Base-by-base conservation (phyloP, 1,140 invertebrate genomes). In the Diorhabda sublineata region DNA sequence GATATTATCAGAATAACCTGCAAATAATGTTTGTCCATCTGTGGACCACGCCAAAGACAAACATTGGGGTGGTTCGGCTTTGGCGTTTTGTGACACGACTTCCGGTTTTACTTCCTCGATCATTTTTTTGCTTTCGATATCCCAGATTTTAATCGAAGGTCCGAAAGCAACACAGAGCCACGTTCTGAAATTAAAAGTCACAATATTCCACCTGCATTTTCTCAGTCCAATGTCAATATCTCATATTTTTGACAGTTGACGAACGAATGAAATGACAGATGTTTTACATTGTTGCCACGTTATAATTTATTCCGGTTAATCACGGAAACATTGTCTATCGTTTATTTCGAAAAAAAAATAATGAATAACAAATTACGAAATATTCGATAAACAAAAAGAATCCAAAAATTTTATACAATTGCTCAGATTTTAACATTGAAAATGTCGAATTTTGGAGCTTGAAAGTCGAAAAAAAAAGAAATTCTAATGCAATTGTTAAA, bases 121-220 rank as follows among this genome's bases (percentile, higher is more conserved):
- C 88, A 98, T 96, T 82, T 98, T 95, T 86, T 99, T 99, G 83
- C 94, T 96, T 87, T 99, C 98, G 80, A 99, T 87, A 88, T 99
- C 98, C 98, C 98, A 99, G 80, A 99, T 99, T 85, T 98, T 98
- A 81, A 99, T 98, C 75, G 91, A 94, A 67, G 97, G 95, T 77
- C 98, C 98, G 80, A 94, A 98, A n/a, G 98, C 98, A 79, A 97
- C 98, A 85, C 98, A 99, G 9, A 99, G 88, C 98, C 98, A 99
- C 81, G 99, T 99, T 81, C 98, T 81, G 62, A n/a, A 73, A 75
- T 65, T 26, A 26, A 26, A 26, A 26, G 26, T 26, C 26, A 26
- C 58, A 69, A 45, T 7, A 52, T 69, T 82, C 81, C 82, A 81
- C 76, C 81, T 81, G 80, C 82, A 82, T 82, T 82, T 80, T 80